Conservation (phyloP, 1,140 invertebrate genomes). For the Drosophila bipectinata region DNA sequence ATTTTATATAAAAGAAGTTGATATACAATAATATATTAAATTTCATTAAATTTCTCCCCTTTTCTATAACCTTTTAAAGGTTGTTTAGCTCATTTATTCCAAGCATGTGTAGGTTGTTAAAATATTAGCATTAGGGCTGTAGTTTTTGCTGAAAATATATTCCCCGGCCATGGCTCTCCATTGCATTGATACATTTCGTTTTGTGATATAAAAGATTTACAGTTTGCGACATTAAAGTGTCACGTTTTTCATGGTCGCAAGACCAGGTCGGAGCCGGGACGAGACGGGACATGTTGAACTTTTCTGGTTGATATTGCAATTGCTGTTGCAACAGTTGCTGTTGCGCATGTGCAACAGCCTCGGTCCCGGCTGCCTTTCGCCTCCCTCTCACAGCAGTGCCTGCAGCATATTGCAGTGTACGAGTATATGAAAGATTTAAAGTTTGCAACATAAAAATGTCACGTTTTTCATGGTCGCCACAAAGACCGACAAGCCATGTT, state of each 20-base stretch:
- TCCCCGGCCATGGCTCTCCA: conserved; percentile 34
- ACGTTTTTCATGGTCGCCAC: conserved; percentile 84
- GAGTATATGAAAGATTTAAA: conserved; percentile 83
- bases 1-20: no score
- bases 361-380: no score
- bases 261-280: not conserved
- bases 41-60: no score
- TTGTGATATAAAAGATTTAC: conserved; percentile 84
- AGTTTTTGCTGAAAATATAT: no score
- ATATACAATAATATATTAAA: no score
- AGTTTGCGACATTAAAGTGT: conserved; percentile 84
- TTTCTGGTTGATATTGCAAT: conserved; percentile 42
- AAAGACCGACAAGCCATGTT: conserved; percentile 65
- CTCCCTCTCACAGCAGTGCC: conserved; percentile 14
- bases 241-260: conserved; percentile 84
- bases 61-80: no score
- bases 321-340: conserved; percentile 32
- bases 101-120: no score
- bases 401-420: conserved; percentile 12
- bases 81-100: no score
- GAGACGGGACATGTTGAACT: conserved; percentile 44
- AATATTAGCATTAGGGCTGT: no score
- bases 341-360: conserved; percentile 55
- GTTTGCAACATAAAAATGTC: conserved; percentile 84
- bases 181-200: conserved; percentile 82